Base-by-base conservation (phyloP, 2,888 invertebrate species). In the Fissipunctia ypsillon region DNA sequence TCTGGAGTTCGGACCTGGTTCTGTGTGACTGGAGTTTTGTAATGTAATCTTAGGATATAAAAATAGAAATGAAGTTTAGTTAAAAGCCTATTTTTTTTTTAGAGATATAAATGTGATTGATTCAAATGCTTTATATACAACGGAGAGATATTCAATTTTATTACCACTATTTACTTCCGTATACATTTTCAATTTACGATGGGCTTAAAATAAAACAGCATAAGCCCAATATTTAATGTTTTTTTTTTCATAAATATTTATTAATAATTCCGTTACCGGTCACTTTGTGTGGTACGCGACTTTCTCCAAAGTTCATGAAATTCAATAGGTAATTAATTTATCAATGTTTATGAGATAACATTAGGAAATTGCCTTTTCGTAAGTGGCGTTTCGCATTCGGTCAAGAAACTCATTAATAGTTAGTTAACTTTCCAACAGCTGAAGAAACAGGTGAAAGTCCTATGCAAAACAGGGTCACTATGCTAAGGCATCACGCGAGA, bases 381-480 rank as follows among this genome's bases (percentile, higher is more conserved):
- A 73, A 68, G 54, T 68, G 56, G 65, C 63, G 68, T 54, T 76
- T 74, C 56, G 25, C 69, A 75, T 75, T 78, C 68, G 75, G 85
- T 75, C 77, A 87, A 86, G 41, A 73, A 81, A 86, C 84, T 86
- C 86, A 83, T 88, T 87, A 86, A 76, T 72, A 83, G 80, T 84
- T 84, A 77, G 82, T 84, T 78, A 85, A 85, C 84, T 89, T 88
- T 89, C 88, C 73, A 86, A 84, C 88, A 80, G 84, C 84, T 88
- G 86, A 88, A 88, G 90, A 90, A 89, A 90, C 90, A 90, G 90
- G 93, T 94, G 93, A 95, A 95, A 95, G 94, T 94, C 84, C 92
- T 91, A 91, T 91, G 89, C 89, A 89, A 92, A 94, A 92, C 89
- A 92, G 91, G 93, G 93, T 91, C 90, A 83, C 76, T 84, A 94